Evolutionary conservation across 2,797 vertebrate genomes (phyloP).

Genomic region (Chelonia mydas): DNA sequence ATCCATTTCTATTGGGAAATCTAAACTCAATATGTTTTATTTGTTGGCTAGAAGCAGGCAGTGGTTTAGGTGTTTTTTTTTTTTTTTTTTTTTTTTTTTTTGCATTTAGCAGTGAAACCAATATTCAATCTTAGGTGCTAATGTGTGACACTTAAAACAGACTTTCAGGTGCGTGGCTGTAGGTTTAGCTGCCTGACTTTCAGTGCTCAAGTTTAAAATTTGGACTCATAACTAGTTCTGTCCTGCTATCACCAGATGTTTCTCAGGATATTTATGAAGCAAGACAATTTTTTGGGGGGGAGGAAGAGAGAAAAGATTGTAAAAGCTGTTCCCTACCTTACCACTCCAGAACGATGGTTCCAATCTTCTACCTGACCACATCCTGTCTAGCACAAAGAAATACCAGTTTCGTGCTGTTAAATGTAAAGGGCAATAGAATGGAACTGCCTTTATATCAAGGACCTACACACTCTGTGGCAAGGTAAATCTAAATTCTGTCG

Average conservation of each 20-base stretch:
- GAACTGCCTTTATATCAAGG: conserved; percentile 49
- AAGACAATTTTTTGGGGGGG: no score
- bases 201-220: conserved; percentile 32
- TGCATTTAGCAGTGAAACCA: background rate
- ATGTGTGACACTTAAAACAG: conserved; percentile 45
- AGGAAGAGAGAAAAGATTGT: background rate
- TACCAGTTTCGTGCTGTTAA: conserved; percentile 24
- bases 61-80: background rate
- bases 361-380: background rate
- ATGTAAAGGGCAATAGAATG: conserved; percentile 33
- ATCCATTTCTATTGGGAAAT: conserved; percentile 62
- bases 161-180: background rate
- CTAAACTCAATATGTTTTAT: conserved; percentile 54
- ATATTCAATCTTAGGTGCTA: background rate
- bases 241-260: conserved; percentile 5
- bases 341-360: background rate
- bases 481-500: conserved; percentile 34
- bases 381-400: conserved; percentile 9
- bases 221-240: background rate
- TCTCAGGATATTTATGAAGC: background rate
- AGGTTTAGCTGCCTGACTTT: conserved; percentile 56
- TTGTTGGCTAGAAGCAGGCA: conserved; percentile 51
- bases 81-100: background rate
- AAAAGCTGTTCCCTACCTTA: background rate
- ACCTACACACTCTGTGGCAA: conserved; percentile 11